Evolutionary conservation across 2,113 vertebrate genomes (phyloP), one percentile per base, ranked within the genome.

Genomic region (Castor canadensis): DNA sequence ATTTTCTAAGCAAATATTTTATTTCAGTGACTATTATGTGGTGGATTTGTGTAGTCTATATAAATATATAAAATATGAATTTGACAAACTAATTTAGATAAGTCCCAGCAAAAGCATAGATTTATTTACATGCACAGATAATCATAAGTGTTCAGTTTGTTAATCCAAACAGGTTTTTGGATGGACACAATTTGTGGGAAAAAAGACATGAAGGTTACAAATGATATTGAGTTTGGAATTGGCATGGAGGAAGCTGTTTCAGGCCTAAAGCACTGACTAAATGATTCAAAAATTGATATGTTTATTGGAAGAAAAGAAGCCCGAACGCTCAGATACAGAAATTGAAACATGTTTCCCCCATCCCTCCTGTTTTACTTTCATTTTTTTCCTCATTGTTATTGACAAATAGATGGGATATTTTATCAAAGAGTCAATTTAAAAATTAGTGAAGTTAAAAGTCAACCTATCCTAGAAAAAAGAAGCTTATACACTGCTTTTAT

Each of bases 1-100:
- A 43, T 84, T 95, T 95, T 89, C 89, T 71, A 80, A 93, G 80
- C 75, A 91, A 95, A 82, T 92, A 73, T 66, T 92, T 75, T 49
- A 92, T 86, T 75, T 83, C 87, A 60, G 9, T 77, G 69, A 89
- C 54, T 92, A 12, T 75, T 87, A 64, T 71, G 5, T 10, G 32
- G 62, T 77, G 9, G 19, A 60, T 73, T 88, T 91, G 28, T 93
- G 64, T 35, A 20, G 45, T 83, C 60, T 77, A 22, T 77, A 28
- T 93, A 87, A 89, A 94, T 64, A 54, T 15, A 67, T 75, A 35
- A 91, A 91, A 43, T 1, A 66, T 9, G 22, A 83, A 49, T 91
- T 72, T 95, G 54, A 85, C 45, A 91, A 88, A 76, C 38, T 83
- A 58, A 62, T 87, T 77, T 79, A 49, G 32, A 8, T 77, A 43